Base-by-base conservation (phyloP, 2,113 vertebrate species). In the Phyllopteryx taeniolatus region DNA sequence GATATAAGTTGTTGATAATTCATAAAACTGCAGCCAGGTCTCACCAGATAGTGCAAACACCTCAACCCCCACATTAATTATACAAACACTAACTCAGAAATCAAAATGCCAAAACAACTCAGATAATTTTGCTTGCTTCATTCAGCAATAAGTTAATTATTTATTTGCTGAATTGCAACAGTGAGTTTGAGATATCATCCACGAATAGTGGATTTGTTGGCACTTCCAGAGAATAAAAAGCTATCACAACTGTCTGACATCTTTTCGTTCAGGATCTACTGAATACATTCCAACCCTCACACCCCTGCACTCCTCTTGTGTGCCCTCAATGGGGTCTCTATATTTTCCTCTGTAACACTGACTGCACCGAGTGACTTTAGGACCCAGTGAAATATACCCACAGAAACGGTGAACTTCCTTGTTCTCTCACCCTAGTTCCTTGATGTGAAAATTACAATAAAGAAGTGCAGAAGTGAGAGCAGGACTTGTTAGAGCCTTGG, bases 351-450 rank as follows among this genome's bases (percentile, higher is more conserved):
- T 65, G 42, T 11, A 61, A 39, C 17, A 61, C 59, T 19, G 20
- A 66, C 63, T 66, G 61, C 35, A 2, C 64, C 76, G 67, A 13
- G 73, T 79, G 83, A 82, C 89, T 91, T 84, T 92, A 91, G 91
- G 91, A 93, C 93, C 91, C 91, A 85, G 90, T 79, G 67, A 83
- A 74, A 86, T 73, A 90, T 71, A 86, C 73, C 57, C 89, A 92
- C 91, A 91, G 87, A 93, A 92, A 86, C 87, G 90, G 88, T 90
- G 80, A 75, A 87, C 84, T 90, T 77, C 85, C 84, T 90, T 49
- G 60, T 79, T 83, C 77, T 67, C 49, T 83, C 81, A 83, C 72
- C 73, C 14, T n/a, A 86, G 83, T 86, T 82, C 74, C 81, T 87
- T 71, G 73, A 84, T 78, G 72, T 71, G 69, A 79, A 15, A 79